A percentile compares a stretch with the other conserved stretches of the same genome.
Conservation (phyloP, 2,888 invertebrate genomes). For the Oxyscelio sp. region DNA sequence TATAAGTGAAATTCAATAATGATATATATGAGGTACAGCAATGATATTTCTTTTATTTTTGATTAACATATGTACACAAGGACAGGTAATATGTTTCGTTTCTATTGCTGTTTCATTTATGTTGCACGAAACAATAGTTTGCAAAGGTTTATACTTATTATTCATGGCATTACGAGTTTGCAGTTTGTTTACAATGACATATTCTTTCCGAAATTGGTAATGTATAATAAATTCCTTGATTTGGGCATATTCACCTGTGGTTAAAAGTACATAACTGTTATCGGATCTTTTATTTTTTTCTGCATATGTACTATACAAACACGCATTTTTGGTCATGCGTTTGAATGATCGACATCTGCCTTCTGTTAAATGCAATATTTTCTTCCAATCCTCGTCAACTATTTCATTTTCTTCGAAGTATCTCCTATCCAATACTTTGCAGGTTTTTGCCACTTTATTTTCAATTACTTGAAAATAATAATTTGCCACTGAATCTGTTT, state of each 20-base stretch:
- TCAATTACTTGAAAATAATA: not conserved
- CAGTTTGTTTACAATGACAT: not conserved
- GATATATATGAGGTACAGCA: not conserved
- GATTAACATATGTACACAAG: not conserved
- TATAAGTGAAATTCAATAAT: constrained; percentile 15
- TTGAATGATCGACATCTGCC: not conserved
- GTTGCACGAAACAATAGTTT: not conserved
- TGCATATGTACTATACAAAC: not conserved
- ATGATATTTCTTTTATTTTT: not conserved
- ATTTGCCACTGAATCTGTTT: not conserved
- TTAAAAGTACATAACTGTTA: not conserved
- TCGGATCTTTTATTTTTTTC: not conserved
- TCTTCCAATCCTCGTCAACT: not conserved
- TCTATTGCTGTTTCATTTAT: not conserved
- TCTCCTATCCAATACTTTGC: not conserved
- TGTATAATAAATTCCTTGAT: constrained; percentile 1
- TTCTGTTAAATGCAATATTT: not conserved
- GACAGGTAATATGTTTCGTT: not conserved
- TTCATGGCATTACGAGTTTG: not conserved
- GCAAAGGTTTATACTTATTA: constrained; percentile 6
- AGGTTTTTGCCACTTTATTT: not conserved
- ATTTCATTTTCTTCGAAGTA: constrained; percentile 8
- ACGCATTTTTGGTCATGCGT: not conserved
- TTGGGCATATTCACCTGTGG: not conserved
- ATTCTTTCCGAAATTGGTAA: not conserved